Percentiles rank a stretch among this genome's conserved stretches.
These are phyloP conservation scores for Rhizoglyphus robini DNA, from an alignment of 1,140 invertebrate species.

Conservation along the genomic window DNA sequence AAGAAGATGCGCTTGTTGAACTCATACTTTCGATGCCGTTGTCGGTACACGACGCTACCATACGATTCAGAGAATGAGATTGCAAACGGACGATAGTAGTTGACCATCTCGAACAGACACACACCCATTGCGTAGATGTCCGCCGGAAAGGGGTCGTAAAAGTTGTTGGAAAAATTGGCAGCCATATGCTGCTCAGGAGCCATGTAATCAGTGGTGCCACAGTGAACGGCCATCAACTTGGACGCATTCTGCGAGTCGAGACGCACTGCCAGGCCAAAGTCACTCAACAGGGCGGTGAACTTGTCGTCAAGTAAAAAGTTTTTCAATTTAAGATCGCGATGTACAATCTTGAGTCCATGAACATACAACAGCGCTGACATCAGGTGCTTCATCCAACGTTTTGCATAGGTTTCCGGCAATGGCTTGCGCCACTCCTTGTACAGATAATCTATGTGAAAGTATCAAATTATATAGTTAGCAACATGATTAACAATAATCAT, in stretches of 20 bases:
- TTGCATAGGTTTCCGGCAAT: conserved; percentile 13
- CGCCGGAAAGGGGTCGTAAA: not conserved
- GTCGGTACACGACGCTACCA: not conserved
- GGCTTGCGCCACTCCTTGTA: not conserved
- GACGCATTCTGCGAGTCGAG: not conserved
- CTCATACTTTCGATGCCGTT: not conserved
- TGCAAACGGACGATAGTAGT: conserved; percentile 33
- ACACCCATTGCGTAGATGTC: conserved; percentile 26
- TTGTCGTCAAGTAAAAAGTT: conserved; percentile 22
- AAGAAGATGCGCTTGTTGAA: not conserved
- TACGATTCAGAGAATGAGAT: not conserved
- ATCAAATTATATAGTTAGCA: not conserved
- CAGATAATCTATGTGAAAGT: not conserved
- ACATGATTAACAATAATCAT: not conserved
- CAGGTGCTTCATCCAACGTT: conserved; percentile 17
- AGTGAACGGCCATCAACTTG: conserved; percentile 23
- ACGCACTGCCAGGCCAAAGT: conserved; percentile 21
- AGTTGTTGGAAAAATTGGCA: conserved; percentile 20
- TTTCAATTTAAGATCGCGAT: conserved; percentile 23
- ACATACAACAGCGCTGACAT: conserved; percentile 14
- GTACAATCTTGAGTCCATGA: conserved; percentile 15
- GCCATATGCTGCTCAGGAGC: conserved; percentile 31
- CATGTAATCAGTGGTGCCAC: conserved; percentile 29
- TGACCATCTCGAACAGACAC: conserved; percentile 30
- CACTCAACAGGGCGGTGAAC: conserved; percentile 16